Base-by-base conservation (phyloP, 2,113 vertebrate genomes). In the Ptyas mucosa region DNA sequence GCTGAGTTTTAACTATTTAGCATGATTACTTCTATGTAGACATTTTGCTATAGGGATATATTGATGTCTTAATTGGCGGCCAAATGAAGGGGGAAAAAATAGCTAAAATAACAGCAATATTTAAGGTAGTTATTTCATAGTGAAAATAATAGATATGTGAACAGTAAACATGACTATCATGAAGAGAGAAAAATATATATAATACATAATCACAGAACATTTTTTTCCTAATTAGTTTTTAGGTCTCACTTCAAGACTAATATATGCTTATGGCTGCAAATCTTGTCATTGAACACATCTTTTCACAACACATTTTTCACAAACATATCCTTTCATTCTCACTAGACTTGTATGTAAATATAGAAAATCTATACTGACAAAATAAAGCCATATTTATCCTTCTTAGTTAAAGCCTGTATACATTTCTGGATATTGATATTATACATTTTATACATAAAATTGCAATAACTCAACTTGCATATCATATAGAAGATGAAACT, bases 301-400 rank as follows among this genome's bases (percentile, higher is more conserved):
- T n/a, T n/a, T n/a, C n/a, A n/a, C n/a, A n/a, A n/a, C n/a, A n/a
- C 55, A 61, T 75, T 29, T 85, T 93, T 91, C 91, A 89, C 21
- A 90, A 9, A 93, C 94, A 46, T 29, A 85, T 10, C 94, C 53
- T 93, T 88, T 93, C 23, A 93, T 91, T 95, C 49, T 93, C 57
- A 91, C 2, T 43, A 93, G 85, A 1, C 75, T 88, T 39, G 1
- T 46, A 90, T 23, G 75, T 61, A 89, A 95, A 69, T 75, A 94
- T 89, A 94, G 91, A 54, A 96, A 94, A 95, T 75, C 81, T 89
- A 88, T 52, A 52, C 57, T 90, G 90, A 26, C 54, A 94, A 95
- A 94, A 93, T 93, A 94, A 93, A 94, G 58, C 89, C 91, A 94
- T 49, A 3, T 0, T 69, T n/a, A 0, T 52, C 21, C 52, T 94